A percentile compares a stretch with the other conserved stretches of the same genome.
These are phyloP conservation scores for Hippocampus mohnikei DNA, from an alignment of 2,113 vertebrate genomes.

Conservation along the genomic window DNA sequence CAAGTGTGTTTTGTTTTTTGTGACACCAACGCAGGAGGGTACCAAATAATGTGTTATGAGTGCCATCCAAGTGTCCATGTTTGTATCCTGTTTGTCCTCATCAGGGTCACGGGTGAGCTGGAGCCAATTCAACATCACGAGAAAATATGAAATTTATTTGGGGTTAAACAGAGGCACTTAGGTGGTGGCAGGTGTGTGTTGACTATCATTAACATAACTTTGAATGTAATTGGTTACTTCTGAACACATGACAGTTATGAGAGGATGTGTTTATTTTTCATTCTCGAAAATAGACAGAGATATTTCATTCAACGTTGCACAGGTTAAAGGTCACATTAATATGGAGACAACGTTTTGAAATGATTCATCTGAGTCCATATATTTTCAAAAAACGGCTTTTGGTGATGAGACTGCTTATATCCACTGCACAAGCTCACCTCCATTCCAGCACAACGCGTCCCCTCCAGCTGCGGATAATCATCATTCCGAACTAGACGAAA, in stretches of 20 bases:
- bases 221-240: not conserved
- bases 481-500: slow-evolving; percentile 40
- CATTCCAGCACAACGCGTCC: slow-evolving; percentile 31
- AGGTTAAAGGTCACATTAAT: no score
- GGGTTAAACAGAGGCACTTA: not conserved
- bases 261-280: not conserved
- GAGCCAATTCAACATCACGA: not conserved
- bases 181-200: not conserved
- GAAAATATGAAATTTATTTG: not conserved
- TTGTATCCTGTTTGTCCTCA: no score
- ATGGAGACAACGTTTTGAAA: not conserved
- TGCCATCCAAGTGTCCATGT: no score
- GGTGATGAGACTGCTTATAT: no score
- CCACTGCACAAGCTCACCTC: slow-evolving; percentile 37
- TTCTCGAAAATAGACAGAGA: no score
- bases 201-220: not conserved
- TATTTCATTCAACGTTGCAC: no score
- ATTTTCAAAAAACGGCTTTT: not conserved
- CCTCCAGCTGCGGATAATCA: slow-evolving; percentile 15
- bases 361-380: not conserved
- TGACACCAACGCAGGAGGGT: no score
- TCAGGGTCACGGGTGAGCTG: no score
- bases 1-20: no score
- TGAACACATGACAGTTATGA: not conserved
- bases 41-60: no score